phyloP scores from a whole-genome alignment of 2,113 vertebrate genomes.

The Australoheros scitulus region DNA sequence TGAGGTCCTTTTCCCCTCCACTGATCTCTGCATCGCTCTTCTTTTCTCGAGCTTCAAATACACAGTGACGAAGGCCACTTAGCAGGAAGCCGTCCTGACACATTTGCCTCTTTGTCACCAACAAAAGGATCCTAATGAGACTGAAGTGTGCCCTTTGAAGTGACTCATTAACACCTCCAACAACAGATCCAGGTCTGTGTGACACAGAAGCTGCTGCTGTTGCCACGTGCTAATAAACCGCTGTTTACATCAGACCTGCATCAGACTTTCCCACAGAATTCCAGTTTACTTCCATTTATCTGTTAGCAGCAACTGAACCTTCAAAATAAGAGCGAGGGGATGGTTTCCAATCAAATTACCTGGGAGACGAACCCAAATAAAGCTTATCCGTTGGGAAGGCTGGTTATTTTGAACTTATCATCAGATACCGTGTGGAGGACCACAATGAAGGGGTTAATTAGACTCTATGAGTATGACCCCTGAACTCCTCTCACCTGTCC shows the following conservation, averaged over 20 bases:
- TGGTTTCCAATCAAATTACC: not conserved
- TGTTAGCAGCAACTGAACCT: not conserved
- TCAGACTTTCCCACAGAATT: not conserved
- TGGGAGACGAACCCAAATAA: accelerated
- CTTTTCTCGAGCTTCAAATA: conserved; percentile 23
- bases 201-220: not conserved
- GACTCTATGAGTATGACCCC: not conserved
- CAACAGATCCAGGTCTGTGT: not conserved
- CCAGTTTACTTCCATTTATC: not conserved
- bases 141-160: conserved; percentile 67
- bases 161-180: conserved; percentile 6
- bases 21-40: not conserved
- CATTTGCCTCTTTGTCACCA: not conserved
- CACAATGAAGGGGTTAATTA: too few species aligned
- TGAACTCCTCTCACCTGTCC: conserved; percentile 18
- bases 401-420: too few species aligned
- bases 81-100: conserved; percentile 19
- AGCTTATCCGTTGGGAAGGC: too few species aligned
- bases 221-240: not conserved
- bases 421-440: too few species aligned
- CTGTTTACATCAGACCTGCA: not conserved
- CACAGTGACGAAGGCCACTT: not conserved
- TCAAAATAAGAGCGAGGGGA: not conserved
- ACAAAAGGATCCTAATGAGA: conserved; percentile 41
- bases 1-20: not conserved